These are phyloP conservation scores for Rhabdomys pumilio DNA, from an alignment of 2,797 vertebrate genomes.

Conservation along the genomic window DNA sequence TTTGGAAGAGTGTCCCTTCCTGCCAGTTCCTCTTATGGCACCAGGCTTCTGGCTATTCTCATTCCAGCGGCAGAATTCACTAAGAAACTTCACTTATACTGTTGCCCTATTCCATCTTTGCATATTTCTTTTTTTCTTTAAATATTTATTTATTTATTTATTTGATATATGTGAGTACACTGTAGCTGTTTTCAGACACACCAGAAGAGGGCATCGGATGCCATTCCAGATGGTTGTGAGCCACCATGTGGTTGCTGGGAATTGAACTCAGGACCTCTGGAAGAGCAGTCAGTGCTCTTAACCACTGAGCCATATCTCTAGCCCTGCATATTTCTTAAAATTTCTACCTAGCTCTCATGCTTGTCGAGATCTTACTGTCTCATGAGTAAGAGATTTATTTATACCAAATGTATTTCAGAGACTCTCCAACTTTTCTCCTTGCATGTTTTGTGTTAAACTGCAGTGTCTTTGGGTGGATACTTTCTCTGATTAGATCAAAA, in stretches of 20 bases:
- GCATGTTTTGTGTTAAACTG: not conserved
- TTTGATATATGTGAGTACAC: too few relatives aligned
- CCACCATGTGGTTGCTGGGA: too few relatives aligned
- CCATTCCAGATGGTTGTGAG: too few relatives aligned
- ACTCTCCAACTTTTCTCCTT: not conserved
- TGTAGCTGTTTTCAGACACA: too few relatives aligned
- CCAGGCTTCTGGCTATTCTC: not conserved
- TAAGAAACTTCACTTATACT: not conserved
- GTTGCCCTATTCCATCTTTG: not conserved
- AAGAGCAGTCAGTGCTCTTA: too few relatives aligned
- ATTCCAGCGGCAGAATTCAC: not conserved
- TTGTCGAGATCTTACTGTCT: not conserved
- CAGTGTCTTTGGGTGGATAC: not conserved
- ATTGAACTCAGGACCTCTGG: too few relatives aligned
- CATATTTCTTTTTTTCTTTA: not conserved
- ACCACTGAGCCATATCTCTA: too few relatives aligned
- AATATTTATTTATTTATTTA: too few relatives aligned
- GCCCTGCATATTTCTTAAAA: not conserved
- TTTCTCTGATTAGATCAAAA: not conserved
- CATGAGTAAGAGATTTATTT: not conserved
- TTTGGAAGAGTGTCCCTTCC: not conserved
- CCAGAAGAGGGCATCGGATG: too few relatives aligned
- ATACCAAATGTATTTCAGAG: not conserved
- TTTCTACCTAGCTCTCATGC: not conserved
- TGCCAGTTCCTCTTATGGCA: not conserved